Evolutionary conservation across 2,113 vertebrate genomes (phyloP).

Genomic region (Archilochus colubris): DNA sequence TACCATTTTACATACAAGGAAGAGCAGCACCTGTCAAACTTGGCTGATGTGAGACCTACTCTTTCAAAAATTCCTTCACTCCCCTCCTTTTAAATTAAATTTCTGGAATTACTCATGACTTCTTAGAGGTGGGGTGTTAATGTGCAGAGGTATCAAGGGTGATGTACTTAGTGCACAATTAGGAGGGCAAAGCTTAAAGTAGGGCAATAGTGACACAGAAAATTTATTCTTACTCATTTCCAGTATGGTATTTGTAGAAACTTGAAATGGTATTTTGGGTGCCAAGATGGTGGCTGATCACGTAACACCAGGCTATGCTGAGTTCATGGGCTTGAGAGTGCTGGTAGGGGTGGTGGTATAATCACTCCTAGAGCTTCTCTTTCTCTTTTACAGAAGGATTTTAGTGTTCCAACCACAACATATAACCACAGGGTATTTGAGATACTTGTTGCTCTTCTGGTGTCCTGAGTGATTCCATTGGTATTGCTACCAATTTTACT

Average conservation of each 20-base stretch:
- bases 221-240: neutral
- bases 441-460: neutral
- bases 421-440: neutral
- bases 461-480: neutral
- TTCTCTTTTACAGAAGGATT: neutral
- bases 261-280: neutral
- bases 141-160: neutral
- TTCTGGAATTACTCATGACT: neutral
- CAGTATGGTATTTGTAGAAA: neutral
- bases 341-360: neutral
- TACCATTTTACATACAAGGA: neutral
- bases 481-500: neutral
- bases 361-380: neutral
- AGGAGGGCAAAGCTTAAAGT: neutral
- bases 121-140: neutral
- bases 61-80: neutral
- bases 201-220: neutral
- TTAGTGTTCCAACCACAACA: neutral
- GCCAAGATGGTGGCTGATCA: neutral
- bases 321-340: neutral
- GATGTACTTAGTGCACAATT: neutral
- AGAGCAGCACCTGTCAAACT: neutral
- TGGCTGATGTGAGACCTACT: neutral
- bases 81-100: neutral
- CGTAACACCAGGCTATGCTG: neutral